Evolutionary conservation across 2,113 vertebrate genomes (phyloP).

Genomic region (Pomatostomus ruficeps): DNA sequence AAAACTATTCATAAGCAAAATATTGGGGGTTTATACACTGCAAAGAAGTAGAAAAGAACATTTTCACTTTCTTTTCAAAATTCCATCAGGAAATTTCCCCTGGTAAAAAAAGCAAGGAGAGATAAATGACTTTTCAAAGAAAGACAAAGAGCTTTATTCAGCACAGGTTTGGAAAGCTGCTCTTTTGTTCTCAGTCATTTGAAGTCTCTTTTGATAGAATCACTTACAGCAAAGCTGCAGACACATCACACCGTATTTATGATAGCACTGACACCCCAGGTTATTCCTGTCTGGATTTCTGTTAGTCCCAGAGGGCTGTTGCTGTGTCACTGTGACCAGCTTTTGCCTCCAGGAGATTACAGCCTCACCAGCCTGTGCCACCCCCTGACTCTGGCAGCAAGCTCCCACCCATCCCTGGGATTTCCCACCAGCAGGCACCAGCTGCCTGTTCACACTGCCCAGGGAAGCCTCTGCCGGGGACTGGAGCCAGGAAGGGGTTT

Average conservation of each 20-base stretch:
- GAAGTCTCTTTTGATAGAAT: background rate
- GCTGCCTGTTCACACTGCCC: background rate
- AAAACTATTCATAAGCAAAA: background rate
- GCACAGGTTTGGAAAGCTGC: background rate
- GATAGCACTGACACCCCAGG: fast-evolving
- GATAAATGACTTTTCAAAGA: conserved; percentile 8
- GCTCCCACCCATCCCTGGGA: background rate
- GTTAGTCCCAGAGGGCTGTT: background rate
- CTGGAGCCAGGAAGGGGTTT: background rate
- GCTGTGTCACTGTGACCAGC: background rate
- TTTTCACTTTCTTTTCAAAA: background rate
- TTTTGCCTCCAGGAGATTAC: background rate
- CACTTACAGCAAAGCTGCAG: background rate
- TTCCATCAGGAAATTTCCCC: background rate
- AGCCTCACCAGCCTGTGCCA: background rate
- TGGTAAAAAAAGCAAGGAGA: background rate
- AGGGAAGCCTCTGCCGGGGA: background rate
- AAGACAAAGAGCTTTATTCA: conserved; percentile 8
- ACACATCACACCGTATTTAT: fast-evolving
- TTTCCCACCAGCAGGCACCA: background rate
- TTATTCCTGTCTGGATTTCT: background rate
- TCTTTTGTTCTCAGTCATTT: background rate
- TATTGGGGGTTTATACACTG: background rate
- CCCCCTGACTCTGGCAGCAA: background rate
- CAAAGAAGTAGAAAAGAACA: background rate